Evolutionary conservation across 2,113 vertebrate species (phyloP).

Genomic region (Pelodiscus sinensis): DNA sequence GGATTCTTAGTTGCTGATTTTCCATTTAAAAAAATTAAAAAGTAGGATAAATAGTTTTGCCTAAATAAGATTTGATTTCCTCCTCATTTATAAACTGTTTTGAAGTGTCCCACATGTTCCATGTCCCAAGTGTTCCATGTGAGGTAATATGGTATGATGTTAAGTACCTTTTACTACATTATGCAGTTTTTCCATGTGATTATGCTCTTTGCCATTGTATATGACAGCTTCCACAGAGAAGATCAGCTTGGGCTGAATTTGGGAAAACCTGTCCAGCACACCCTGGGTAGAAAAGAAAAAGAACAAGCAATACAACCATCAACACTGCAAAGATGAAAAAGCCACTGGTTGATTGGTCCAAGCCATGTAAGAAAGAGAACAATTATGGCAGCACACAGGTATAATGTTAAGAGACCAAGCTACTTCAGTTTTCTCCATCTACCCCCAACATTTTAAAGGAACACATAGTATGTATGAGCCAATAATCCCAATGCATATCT

Average conservation of each 20-base stretch:
- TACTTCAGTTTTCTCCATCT: background rate
- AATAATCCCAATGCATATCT: background rate
- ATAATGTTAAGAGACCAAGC: background rate
- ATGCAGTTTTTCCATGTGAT: conserved; percentile 92
- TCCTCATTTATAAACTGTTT: background rate
- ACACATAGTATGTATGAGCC: background rate
- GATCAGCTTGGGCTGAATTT: conserved; percentile 95
- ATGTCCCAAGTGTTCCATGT: background rate
- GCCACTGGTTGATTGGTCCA: background rate
- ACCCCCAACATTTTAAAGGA: background rate
- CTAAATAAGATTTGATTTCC: background rate
- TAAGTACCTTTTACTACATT: conserved; percentile 90
- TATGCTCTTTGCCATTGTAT: conserved; percentile 92
- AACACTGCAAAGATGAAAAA: background rate
- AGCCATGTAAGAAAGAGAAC: background rate
- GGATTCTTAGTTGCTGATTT: accelerated
- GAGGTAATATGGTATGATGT: too few species aligned
- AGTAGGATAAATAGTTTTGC: background rate
- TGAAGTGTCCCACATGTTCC: background rate
- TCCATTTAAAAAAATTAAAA: background rate
- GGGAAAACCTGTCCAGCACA: conserved; percentile 95
- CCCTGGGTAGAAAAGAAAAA: conserved; percentile 77
- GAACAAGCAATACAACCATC: background rate
- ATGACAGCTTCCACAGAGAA: conserved; percentile 95
- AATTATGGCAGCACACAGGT: background rate